These are phyloP conservation scores for Camelus dromedarius DNA, from an alignment of 2,113 vertebrate genomes.

Conservation along the genomic window DNA sequence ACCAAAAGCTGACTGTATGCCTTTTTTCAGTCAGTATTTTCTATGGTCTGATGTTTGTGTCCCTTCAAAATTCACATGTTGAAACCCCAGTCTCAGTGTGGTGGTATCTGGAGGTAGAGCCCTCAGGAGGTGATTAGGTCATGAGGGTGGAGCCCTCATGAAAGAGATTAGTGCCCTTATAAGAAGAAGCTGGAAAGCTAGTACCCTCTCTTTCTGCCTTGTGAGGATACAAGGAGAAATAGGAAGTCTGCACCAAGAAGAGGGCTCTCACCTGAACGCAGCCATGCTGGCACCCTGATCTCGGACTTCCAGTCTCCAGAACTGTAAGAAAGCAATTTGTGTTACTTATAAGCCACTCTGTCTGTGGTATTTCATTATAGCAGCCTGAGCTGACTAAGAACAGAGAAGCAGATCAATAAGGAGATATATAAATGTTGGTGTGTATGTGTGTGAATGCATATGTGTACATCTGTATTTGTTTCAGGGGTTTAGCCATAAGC, in stretches of 20 bases:
- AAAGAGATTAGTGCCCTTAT: fast-evolving
- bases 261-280: not conserved
- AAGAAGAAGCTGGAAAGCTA: not conserved
- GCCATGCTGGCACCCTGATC: not conserved
- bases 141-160: not conserved
- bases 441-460: too few relatives aligned
- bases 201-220: not conserved
- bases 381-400: fast-evolving
- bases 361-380: fast-evolving
- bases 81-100: not conserved
- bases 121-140: not conserved
- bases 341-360: not conserved
- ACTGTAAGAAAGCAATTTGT: not conserved
- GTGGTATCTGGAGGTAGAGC: too few relatives aligned
- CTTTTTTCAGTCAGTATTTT: not conserved
- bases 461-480: fast-evolving
- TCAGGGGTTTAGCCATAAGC: not conserved
- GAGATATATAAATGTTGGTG: not conserved
- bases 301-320: not conserved
- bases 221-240: not conserved
- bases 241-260: not conserved
- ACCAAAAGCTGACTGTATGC: not conserved
- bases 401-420: not conserved
- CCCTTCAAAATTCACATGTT: not conserved
- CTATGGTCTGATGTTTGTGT: too few relatives aligned